Percentiles rank a stretch among this genome's conserved stretches.
These are phyloP conservation scores for Leptobrachium ailaonicum DNA, from an alignment of 2,113 vertebrate species.

Conservation along the genomic window DNA sequence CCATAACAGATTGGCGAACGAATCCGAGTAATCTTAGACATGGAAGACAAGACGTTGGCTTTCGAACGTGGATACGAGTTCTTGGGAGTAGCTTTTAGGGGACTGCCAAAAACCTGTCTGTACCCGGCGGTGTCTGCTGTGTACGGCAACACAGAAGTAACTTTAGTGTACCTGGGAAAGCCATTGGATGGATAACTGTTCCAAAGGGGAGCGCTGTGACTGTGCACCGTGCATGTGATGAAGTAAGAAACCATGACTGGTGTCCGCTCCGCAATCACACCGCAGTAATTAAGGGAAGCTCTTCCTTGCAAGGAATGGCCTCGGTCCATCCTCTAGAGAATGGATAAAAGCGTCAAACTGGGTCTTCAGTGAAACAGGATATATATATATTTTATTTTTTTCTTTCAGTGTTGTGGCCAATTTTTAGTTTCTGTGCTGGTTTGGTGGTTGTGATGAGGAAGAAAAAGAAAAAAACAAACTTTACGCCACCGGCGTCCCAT, in stretches of 20 bases:
- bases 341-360: background rate
- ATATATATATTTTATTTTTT: constrained; percentile 13
- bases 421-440: constrained; percentile 28
- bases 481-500: background rate
- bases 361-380: constrained; percentile 27
- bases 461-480: too few relatives aligned
- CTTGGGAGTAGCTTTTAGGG: constrained; percentile 93
- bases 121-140: constrained; percentile 98
- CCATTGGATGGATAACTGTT: constrained; percentile 88
- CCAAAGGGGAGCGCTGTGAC: constrained; percentile 55
- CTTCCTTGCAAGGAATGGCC: constrained; percentile 46
- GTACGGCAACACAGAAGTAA: constrained; percentile 98
- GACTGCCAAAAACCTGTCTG: constrained; percentile 92
- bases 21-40: constrained; percentile 97
- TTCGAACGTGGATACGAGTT: constrained; percentile 98
- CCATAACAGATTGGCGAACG: constrained; percentile 90
- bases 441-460: constrained; percentile 40
- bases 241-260: constrained; percentile 64
- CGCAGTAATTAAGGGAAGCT: constrained; percentile 58
- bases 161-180: constrained; percentile 97
- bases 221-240: constrained; percentile 66
- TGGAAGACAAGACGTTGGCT: constrained; percentile 98
- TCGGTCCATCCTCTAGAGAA: background rate
- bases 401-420: constrained; percentile 14
- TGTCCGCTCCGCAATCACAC: constrained; percentile 56